Evolutionary conservation across 2,888 invertebrate genomes (phyloP), one percentile per base, ranked within the genome.

Genomic region (Chrysodeixis includens): DNA sequence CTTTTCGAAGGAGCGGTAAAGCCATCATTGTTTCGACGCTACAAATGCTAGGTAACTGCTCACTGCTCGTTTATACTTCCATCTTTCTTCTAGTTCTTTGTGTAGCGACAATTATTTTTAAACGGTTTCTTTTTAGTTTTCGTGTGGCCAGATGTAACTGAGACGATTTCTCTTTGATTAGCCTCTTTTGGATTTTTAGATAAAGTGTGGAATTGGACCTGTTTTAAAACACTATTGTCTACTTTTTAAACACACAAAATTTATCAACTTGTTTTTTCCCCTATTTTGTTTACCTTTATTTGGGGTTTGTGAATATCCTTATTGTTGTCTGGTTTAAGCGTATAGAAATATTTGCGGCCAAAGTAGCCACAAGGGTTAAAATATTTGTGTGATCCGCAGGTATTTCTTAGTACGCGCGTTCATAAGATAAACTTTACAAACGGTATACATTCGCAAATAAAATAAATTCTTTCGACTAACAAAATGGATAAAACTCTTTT

Each of bases 311-410:
- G 35, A 40, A 3, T 40, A 4, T 26, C 3, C 26, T 4, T 26
- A 26, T 4, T 26, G 6, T 26, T 26, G 26, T 26, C 12, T 35
- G 35, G 12, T 14, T 12, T 14, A 35, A 12, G 1, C 5, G 26
- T 4, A 35, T 12, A 14, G 14, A 12, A 35, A 12, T 35, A 12
- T 40, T n/a, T 40, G 40, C n/a, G 40, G 40, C 40, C n/a, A 40
- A 40, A 40, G 40, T 12, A n/a, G n/a, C 40, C 40, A 40, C 40
- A 40, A 40, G n/a, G 40, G 40, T 40, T n/a, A 40, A n/a, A 40
- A 40, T 40, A 40, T 40, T 40, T 40, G 40, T 40, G 40, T 40
- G 40, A 40, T 40, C 40, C 40, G n/a, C 40, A 40, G n/a, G 40
- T 12, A 40, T 40, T n/a, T 40, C 40, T 40, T 40, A n/a, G 40